These are phyloP conservation scores for Galago senegalensis DNA, from an alignment of 2,797 vertebrate species.

Conservation along the genomic window DNA sequence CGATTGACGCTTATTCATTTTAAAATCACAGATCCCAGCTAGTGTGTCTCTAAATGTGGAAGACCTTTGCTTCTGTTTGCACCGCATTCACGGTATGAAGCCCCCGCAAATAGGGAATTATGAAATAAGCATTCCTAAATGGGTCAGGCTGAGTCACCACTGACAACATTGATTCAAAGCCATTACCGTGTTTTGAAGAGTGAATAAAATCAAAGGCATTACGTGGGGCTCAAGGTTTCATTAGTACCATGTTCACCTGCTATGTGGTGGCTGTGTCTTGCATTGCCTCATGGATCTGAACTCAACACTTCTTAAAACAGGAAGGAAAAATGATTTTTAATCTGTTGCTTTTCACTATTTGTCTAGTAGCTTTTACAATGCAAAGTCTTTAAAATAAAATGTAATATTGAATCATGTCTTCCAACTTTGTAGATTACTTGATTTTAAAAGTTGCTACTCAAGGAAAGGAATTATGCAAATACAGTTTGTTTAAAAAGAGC, in stretches of 20 bases:
- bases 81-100: not conserved
- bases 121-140: slow-evolving; percentile 72
- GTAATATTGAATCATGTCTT: not conserved
- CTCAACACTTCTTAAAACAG: slow-evolving; percentile 46
- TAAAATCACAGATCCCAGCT: slow-evolving; percentile 18
- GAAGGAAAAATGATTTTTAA: slow-evolving; percentile 43
- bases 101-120: not conserved
- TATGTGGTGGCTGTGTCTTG: not conserved
- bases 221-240: not conserved
- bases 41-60: not conserved
- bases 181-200: slow-evolving; percentile 25
- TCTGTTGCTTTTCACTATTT: not conserved
- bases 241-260: slow-evolving; percentile 11
- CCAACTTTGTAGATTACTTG: not conserved
- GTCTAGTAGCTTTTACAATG: not conserved
- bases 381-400: slow-evolving; percentile 45
- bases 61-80: not conserved
- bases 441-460: slow-evolving; percentile 36
- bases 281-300: not conserved
- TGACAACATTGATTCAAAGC: slow-evolving; percentile 60
- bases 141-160: slow-evolving; percentile 75
- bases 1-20: slow-evolving; percentile 44
- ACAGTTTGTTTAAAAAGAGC: slow-evolving; percentile 19
- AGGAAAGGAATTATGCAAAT: slow-evolving; percentile 47
- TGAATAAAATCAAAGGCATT: slow-evolving; percentile 49